These are phyloP conservation scores for Naja naja DNA, from an alignment of 2,113 vertebrate species.

Conservation along the genomic window DNA sequence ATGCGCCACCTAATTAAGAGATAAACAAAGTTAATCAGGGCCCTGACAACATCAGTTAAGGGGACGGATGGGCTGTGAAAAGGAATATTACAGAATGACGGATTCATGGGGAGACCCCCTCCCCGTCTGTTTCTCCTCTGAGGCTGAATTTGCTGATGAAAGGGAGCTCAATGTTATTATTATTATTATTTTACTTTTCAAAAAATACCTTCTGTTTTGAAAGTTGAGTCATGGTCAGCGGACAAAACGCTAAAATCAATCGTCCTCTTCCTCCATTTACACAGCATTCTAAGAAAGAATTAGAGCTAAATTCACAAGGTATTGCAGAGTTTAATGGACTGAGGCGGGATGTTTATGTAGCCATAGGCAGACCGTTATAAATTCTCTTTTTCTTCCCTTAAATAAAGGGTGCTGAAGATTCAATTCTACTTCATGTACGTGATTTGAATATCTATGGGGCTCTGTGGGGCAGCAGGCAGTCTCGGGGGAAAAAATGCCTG, in stretches of 20 bases:
- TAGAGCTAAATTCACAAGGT: too few relatives aligned
- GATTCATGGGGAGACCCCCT: constrained; percentile 39
- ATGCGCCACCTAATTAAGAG: constrained; percentile 69
- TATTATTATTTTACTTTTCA: background rate
- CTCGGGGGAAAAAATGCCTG: background rate
- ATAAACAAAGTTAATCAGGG: constrained; percentile 76
- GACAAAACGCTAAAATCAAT: constrained; percentile 39
- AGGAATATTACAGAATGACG: constrained; percentile 51
- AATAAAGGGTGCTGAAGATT: background rate
- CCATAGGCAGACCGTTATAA: background rate
- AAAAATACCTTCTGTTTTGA: constrained; percentile 60
- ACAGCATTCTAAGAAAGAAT: too few relatives aligned
- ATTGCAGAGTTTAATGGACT: too few relatives aligned
- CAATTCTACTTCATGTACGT: background rate
- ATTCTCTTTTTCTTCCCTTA: background rate
- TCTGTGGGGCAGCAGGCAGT: background rate
- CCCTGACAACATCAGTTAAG: constrained; percentile 65
- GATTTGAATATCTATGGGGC: background rate
- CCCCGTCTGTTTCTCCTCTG: constrained; percentile 18
- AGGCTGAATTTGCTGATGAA: constrained; percentile 24
- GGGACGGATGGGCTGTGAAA: constrained; percentile 37
- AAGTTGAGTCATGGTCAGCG: constrained; percentile 44
- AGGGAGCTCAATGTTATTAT: constrained; percentile 35
- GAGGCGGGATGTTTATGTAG: background rate
- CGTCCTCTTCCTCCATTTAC: too few relatives aligned